Conservation (phyloP, 2,797 vertebrate genomes). For the Valencia hispanica region DNA sequence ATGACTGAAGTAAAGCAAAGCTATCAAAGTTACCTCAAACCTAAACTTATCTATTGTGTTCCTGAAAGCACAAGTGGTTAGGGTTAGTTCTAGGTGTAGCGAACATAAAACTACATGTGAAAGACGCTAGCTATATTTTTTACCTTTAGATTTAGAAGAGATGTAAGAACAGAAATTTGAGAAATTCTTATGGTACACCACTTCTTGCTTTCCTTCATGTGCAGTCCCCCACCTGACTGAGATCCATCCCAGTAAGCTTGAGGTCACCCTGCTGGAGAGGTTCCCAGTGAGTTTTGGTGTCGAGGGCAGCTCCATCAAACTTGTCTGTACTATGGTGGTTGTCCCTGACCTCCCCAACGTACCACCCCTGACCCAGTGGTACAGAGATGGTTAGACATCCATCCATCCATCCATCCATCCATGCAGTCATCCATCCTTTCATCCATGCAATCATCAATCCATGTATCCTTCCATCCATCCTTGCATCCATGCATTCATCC, state of each 20-base stretch:
- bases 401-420: not conserved
- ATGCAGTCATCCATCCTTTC: not conserved
- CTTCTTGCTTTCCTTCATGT: not conserved
- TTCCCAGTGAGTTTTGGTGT: conserved; percentile 90
- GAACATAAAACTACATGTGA: too few relatives aligned
- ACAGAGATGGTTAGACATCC: conserved; percentile 87
- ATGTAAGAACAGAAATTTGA: not conserved
- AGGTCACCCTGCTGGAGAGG: conserved; percentile 88
- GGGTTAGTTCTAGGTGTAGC: not conserved
- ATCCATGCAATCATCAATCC: not conserved
- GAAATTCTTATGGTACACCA: not conserved
- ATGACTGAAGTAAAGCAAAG: not conserved
- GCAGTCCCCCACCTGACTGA: conserved; percentile 86
- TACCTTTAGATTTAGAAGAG: too few relatives aligned
- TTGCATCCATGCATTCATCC: too few relatives aligned
- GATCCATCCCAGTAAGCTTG: conserved; percentile 88
- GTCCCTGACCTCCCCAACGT: conserved; percentile 90
- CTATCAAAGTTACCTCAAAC: not conserved
- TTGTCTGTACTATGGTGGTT: conserved; percentile 88
- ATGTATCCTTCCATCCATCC: too few relatives aligned
- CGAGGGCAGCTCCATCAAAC: conserved; percentile 88
- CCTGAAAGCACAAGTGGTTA: not conserved
- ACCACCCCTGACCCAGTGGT: conserved; percentile 90
- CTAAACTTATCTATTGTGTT: not conserved
- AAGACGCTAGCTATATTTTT: not conserved